Evolutionary conservation across 2,888 invertebrate species (phyloP), one percentile per base, ranked within the genome.

Genomic region (Anarsia innoxiella): DNA sequence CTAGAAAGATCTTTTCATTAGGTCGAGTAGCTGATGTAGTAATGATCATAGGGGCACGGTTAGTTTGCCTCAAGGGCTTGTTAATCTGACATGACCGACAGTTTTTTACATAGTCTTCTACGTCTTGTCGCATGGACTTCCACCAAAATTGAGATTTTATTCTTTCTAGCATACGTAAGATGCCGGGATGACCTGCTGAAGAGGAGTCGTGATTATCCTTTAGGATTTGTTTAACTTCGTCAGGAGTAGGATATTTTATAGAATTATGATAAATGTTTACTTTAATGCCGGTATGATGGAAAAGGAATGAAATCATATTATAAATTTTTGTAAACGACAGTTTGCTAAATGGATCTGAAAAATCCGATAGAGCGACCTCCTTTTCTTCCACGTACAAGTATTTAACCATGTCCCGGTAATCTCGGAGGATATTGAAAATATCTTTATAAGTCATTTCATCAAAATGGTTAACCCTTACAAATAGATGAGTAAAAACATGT

Each of bases 181-280:
- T n/a, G n/a, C n/a, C n/a, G n/a, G n/a, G n/a, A n/a, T n/a, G n/a
- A n/a, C n/a, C n/a, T n/a, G n/a, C n/a, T n/a, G n/a, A n/a, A n/a
- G n/a, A n/a, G n/a, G n/a, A n/a, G n/a, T n/a, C n/a, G n/a, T n/a
- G 19, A 19, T 19, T 19, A 19, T 19, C 19, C 8, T 19, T 19
- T 3, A 19, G 1, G 25, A 12, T 3, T 49, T 50, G 28, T 43
- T 49, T 2, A 0, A 49, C 39, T 44, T 51, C 48, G 38, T 9
- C 32, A 2, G 38, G 52, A 4, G 40, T 11, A 5, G 29, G 30
- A 10, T 13, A 37, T 12, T 13, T 12, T 5, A 37, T 31, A 11
- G 3, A 11, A 16, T 37, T 26, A 9, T 23, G 10, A 11, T 30
- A 23, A 6, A 30, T 30, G 12, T 36, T 15, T n/a, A 36, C 19